phyloP scores from a whole-genome alignment of 1,140 invertebrate species.

The Dendroctonus valens region DNA sequence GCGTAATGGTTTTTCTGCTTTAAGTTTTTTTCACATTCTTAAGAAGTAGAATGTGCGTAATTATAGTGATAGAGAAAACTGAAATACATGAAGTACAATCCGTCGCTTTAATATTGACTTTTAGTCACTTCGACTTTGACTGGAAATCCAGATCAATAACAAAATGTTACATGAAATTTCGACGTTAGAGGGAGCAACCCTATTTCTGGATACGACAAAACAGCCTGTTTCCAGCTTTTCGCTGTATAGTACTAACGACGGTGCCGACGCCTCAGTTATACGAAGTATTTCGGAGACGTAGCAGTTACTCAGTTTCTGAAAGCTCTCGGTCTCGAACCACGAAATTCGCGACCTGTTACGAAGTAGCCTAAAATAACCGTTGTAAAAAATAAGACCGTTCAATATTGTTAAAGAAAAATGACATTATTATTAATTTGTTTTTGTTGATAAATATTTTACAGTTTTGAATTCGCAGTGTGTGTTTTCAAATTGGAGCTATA shows the following conservation, averaged over 20 bases:
- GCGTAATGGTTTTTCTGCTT: no score
- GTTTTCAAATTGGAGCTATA: no score
- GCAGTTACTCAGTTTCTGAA: background rate
- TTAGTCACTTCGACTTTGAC: background rate
- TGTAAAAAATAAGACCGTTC: no score
- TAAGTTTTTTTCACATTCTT: no score
- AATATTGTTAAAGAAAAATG: no score
- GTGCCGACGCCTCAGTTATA: conserved; percentile 32
- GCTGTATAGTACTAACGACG: background rate
- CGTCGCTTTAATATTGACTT: no score
- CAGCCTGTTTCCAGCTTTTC: conserved; percentile 5
- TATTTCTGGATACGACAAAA: conserved; percentile 12
- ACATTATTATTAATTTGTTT: no score
- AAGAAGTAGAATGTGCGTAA: no score
- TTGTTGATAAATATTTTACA: no score
- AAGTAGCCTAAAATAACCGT: conserved; percentile 18
- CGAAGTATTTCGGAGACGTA: conserved; percentile 15
- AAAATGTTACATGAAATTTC: conserved; percentile 2
- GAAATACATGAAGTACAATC: no score
- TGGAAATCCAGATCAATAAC: conserved; percentile 7
- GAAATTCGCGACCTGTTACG: conserved; percentile 13
- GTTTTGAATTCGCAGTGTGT: no score
- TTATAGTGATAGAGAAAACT: no score
- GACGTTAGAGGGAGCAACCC: conserved; percentile 28
- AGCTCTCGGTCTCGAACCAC: background rate